Percentiles rank a stretch among this genome's conserved stretches.
Evolutionary conservation across 2,888 invertebrate species (phyloP).

Genomic region (Hipparchia sbordonii): DNA sequence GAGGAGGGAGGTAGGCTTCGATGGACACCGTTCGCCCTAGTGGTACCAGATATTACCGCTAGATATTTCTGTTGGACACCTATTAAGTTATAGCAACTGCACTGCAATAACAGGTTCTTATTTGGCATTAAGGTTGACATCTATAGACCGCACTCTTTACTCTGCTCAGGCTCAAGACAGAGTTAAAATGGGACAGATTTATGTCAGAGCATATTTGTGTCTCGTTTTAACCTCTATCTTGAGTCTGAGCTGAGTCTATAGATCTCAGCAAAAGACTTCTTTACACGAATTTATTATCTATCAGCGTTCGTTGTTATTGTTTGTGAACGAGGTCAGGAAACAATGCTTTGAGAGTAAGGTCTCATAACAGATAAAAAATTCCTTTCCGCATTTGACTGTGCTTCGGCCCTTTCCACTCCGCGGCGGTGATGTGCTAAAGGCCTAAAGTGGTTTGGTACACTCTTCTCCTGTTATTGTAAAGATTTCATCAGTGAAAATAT

Average conservation of each 20-base stretch:
- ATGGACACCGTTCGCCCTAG: slow-evolving; percentile 68
- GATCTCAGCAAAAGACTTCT: neutral
- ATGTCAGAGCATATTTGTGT: too few relatives aligned
- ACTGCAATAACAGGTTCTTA: slow-evolving; percentile 36
- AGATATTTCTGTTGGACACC: slow-evolving; percentile 46
- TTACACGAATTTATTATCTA: neutral
- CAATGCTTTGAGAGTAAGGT: slow-evolving; percentile 9
- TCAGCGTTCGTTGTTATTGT: neutral
- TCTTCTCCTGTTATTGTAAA: too few relatives aligned
- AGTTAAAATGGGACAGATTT: too few relatives aligned
- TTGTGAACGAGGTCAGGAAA: slow-evolving; percentile 5
- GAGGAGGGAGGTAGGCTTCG: slow-evolving; percentile 35
- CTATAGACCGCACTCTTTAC: too few relatives aligned
- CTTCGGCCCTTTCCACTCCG: too few relatives aligned
- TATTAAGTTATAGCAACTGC: slow-evolving; percentile 32
- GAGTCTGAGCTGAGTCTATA: too few relatives aligned
- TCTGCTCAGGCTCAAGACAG: too few relatives aligned
- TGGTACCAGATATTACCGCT: slow-evolving; percentile 64
- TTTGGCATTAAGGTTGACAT: neutral
- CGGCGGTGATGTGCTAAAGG: too few relatives aligned
- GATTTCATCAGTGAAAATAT: too few relatives aligned
- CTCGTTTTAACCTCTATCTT: too few relatives aligned
- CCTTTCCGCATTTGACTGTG: neutral
- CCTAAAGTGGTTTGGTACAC: too few relatives aligned
- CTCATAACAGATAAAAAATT: neutral